phyloP scores from a whole-genome alignment of 2,113 vertebrate genomes.

The Tylochromis polylepis region DNA sequence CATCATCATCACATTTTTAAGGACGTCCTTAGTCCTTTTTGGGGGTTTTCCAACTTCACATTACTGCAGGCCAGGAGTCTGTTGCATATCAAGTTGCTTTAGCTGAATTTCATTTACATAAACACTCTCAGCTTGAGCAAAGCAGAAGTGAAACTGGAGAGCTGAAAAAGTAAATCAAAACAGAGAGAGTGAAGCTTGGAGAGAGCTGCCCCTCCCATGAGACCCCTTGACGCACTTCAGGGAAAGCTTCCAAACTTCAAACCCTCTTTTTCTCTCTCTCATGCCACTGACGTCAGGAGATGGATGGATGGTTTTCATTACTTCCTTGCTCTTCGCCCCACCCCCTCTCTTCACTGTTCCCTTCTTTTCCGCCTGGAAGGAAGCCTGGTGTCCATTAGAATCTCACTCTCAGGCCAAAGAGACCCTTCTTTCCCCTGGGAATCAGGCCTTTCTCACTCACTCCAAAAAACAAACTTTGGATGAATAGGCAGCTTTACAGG shows the following conservation, averaged over 20 bases:
- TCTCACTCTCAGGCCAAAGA: slow-evolving; percentile 43
- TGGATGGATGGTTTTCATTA: slow-evolving; percentile 69
- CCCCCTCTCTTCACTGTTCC: neutral
- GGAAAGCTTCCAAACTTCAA: slow-evolving; percentile 32
- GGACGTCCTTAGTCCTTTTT: neutral
- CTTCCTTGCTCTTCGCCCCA: neutral
- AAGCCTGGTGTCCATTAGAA: slow-evolving; percentile 64
- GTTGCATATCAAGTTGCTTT: neutral
- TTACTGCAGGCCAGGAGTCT: neutral
- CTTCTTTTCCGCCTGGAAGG: slow-evolving; percentile 39
- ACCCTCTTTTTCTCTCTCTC: neutral
- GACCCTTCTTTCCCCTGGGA: slow-evolving; percentile 51
- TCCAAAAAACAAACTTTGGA: slow-evolving; percentile 1
- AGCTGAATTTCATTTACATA: neutral
- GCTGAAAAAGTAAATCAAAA: slow-evolving; percentile 22
- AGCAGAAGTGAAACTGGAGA: neutral
- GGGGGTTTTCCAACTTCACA: rapidly evolving
- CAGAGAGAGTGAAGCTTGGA: slow-evolving; percentile 4
- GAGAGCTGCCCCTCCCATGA: neutral
- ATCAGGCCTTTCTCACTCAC: neutral
- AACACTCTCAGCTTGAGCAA: neutral
- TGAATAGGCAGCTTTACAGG: slow-evolving; percentile 35
- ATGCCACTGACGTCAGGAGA: slow-evolving; percentile 47
- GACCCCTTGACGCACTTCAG: neutral
- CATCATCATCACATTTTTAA: neutral